These are phyloP conservation scores for Trichogramma evanescens DNA, from an alignment of 2,888 invertebrate species.

Conservation along the genomic window DNA sequence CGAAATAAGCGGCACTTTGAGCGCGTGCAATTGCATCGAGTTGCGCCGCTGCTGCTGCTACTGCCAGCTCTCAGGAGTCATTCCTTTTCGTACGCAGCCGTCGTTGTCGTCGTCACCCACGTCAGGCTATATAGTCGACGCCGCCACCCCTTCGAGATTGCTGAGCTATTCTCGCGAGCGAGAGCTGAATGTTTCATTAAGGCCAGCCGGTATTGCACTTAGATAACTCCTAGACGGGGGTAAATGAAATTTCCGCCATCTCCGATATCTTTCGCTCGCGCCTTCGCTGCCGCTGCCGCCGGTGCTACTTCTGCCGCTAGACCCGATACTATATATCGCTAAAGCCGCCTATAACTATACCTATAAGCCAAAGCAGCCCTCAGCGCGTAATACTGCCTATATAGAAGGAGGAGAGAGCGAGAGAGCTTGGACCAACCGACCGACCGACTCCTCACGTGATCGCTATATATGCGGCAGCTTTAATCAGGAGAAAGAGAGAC, in stretches of 20 bases:
- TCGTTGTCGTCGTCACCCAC: background rate
- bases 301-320: background rate
- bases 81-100: no score
- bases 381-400: no score
- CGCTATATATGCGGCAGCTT: no score
- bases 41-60: background rate
- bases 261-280: constrained; percentile 42
- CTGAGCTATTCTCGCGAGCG: constrained; percentile 46
- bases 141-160: constrained; percentile 45
- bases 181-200: constrained; percentile 47
- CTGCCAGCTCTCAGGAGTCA: no score
- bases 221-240: constrained; percentile 47
- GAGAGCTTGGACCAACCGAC: no score
- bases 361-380: no score
- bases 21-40: constrained; percentile 45
- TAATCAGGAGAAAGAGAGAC: no score
- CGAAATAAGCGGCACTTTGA: constrained; percentile 46
- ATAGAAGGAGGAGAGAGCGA: no score
- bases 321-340: no score
- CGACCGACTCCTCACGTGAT: no score
- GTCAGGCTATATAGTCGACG: constrained; percentile 15
- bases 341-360: no score
- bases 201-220: constrained; percentile 49
- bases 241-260: constrained; percentile 49
- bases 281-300: constrained; percentile 23